These are phyloP conservation scores for Zaprionus obscuricornis DNA, from an alignment of 2,888 invertebrate species.

Conservation along the genomic window DNA sequence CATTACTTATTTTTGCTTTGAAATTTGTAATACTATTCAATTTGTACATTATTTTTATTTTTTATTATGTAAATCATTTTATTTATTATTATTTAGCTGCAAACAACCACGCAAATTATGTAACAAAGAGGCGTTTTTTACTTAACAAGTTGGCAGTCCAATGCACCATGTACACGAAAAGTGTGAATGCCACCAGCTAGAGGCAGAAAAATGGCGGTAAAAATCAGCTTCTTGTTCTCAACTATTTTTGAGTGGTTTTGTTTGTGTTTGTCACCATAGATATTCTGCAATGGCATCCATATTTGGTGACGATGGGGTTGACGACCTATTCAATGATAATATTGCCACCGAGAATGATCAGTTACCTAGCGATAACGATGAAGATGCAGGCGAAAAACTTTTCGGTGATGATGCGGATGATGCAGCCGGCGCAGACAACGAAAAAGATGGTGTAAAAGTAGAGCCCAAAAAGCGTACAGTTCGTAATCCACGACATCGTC, in stretches of 20 bases:
- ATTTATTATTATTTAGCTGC: neutral
- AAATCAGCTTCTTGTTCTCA: conserved; percentile 34
- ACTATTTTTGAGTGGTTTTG: conserved; percentile 27
- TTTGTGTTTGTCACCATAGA: conserved; percentile 2
- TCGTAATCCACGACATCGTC: conserved; percentile 87
- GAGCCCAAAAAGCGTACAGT: conserved; percentile 85
- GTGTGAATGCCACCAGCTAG: conserved; percentile 33
- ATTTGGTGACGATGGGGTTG: conserved; percentile 75
- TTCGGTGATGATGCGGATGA: conserved; percentile 80
- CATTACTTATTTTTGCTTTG: neutral
- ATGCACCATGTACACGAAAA: neutral
- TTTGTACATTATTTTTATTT: neutral
- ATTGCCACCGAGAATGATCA: conserved; percentile 58
- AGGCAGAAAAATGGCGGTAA: conserved; percentile 68
- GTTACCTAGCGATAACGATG: conserved; percentile 83
- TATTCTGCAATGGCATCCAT: conserved; percentile 66
- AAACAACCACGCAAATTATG: conserved; percentile 23
- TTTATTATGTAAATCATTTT: neutral
- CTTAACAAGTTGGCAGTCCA: conserved; percentile 40
- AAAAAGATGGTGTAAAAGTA: conserved; percentile 82
- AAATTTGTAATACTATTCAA: neutral
- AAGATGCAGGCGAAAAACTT: conserved; percentile 81
- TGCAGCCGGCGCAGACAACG: conserved; percentile 84
- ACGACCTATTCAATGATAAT: conserved; percentile 79
- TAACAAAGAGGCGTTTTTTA: conserved; percentile 36